phyloP scores from a whole-genome alignment of 1,140 invertebrate species.

The Manduca sexta region DNA sequence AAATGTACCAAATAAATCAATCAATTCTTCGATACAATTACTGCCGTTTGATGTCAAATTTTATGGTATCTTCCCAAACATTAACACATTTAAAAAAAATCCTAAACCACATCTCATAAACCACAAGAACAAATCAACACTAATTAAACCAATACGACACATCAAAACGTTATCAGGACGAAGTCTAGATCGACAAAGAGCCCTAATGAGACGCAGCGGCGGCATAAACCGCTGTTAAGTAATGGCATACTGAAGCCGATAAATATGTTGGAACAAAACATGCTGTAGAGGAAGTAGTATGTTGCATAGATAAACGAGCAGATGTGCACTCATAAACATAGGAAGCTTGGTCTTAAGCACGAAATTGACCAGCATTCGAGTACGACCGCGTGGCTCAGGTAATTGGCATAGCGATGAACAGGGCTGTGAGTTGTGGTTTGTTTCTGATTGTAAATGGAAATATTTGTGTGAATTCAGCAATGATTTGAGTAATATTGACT shows the following conservation, averaged over 20 bases:
- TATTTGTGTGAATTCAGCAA: too few species aligned
- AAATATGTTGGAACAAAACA: constrained; percentile 67
- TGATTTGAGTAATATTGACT: too few species aligned
- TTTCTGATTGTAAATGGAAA: too few species aligned
- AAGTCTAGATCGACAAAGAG: constrained; percentile 33
- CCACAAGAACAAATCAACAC: constrained; percentile 1
- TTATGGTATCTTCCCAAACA: too few species aligned
- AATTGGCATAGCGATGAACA: constrained; percentile 35
- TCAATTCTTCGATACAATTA: too few species aligned
- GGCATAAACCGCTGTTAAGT: constrained; percentile 38
- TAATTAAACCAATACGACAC: constrained; percentile 8
- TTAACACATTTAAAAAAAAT: too few species aligned
- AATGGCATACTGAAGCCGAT: constrained; percentile 40
- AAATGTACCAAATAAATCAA: too few species aligned
- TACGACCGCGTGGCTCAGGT: constrained; percentile 56
- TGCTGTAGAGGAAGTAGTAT: constrained; percentile 57
- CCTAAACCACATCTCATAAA: too few species aligned
- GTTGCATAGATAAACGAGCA: constrained; percentile 58
- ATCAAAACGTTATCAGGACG: constrained; percentile 39
- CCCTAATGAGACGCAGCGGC: constrained; percentile 49
- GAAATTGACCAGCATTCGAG: constrained; percentile 54
- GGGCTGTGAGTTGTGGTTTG: not conserved
- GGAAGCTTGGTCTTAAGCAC: constrained; percentile 41
- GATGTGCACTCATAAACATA: constrained; percentile 45
- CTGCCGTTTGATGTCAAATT: too few species aligned